phyloP scores from a whole-genome alignment of 2,113 vertebrate genomes.

The Gopherus flavomarginatus region DNA sequence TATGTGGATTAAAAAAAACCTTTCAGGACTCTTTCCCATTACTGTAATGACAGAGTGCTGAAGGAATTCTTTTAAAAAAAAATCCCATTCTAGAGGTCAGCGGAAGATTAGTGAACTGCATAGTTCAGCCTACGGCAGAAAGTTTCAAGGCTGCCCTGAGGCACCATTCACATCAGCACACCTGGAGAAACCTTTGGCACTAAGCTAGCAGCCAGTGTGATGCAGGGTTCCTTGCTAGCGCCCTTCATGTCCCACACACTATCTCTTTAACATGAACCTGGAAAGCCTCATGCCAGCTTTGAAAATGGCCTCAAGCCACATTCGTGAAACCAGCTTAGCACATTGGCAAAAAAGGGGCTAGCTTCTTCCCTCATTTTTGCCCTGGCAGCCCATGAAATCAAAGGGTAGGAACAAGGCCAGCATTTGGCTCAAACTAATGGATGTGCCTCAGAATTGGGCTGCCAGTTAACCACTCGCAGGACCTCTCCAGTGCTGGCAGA shows the following conservation, averaged over 20 bases:
- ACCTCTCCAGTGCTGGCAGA: neutral
- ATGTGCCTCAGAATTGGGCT: neutral
- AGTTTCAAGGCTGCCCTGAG: neutral
- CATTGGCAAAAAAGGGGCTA: neutral
- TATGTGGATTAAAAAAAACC: neutral
- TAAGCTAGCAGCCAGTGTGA: neutral
- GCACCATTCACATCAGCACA: neutral
- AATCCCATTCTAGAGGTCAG: neutral
- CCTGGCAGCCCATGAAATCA: too few relatives aligned
- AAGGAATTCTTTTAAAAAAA: neutral
- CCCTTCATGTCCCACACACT: neutral
- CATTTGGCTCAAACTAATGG: neutral
- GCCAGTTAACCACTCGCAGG: neutral
- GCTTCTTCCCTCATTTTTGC: too few relatives aligned
- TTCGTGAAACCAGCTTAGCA: neutral
- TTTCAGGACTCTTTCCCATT: neutral
- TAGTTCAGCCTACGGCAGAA: neutral
- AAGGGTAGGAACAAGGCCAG: neutral
- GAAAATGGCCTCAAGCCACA: neutral
- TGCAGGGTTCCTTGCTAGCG: neutral
- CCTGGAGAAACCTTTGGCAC: neutral
- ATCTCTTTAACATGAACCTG: neutral
- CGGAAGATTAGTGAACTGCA: neutral
- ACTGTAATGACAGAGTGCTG: neutral
- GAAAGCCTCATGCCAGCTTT: neutral